phyloP scores from a whole-genome alignment of 2,888 invertebrate species.

The Crioceris asparagi region DNA sequence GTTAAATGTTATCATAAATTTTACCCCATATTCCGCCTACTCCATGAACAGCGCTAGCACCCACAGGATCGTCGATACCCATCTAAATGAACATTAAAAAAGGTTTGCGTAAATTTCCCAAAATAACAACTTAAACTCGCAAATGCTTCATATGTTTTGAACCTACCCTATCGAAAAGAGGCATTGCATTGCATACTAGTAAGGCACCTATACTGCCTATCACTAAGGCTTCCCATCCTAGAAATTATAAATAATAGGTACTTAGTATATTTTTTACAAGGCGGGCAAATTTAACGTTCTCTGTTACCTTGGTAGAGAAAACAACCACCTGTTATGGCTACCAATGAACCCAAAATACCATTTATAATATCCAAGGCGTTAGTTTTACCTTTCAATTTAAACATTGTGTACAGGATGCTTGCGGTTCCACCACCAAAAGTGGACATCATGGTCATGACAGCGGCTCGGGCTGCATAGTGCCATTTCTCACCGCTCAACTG shows the following conservation, averaged over 20 bases:
- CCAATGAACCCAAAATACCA: conserved; percentile 76
- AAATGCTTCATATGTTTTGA: neutral
- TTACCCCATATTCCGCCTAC: conserved; percentile 63
- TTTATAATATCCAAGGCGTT: conserved; percentile 82
- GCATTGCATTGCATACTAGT: conserved; percentile 59
- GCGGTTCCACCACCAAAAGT: conserved; percentile 81
- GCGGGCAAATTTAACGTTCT: neutral
- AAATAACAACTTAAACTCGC: neutral
- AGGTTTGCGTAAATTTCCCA: neutral
- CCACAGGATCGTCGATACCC: conserved; percentile 83
- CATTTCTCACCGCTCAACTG: conserved; percentile 71
- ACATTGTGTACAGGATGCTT: conserved; percentile 53
- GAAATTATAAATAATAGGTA: too few relatives aligned
- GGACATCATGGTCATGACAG: conserved; percentile 83
- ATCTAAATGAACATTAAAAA: conserved; percentile 32
- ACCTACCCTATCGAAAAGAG: conserved; percentile 56
- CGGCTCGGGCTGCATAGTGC: conserved; percentile 84
- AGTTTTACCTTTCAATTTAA: conserved; percentile 57
- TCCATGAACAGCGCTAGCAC: conserved; percentile 83
- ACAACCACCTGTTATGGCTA: conserved; percentile 81
- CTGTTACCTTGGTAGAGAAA: conserved; percentile 55
- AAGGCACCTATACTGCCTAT: conserved; percentile 72
- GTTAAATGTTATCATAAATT: conserved; percentile 12
- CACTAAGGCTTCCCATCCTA: conserved; percentile 73
- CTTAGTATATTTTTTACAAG: neutral